phyloP scores from a whole-genome alignment of 2,113 vertebrate genomes.

The Columba livia region DNA sequence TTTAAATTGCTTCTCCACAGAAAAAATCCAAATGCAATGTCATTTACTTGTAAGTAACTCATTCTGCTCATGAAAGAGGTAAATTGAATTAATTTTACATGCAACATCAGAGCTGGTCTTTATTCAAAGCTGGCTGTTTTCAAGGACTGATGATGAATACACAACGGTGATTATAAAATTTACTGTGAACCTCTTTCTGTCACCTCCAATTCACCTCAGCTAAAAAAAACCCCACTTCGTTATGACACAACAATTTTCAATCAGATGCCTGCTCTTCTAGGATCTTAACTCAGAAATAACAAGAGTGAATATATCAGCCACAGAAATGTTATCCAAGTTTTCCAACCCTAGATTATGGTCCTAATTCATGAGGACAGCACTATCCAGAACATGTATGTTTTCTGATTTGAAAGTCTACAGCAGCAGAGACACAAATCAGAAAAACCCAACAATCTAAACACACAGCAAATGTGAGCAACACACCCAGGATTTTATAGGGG shows the following conservation, averaged over 20 bases:
- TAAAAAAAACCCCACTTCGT: not conserved
- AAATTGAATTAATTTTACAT: not conserved
- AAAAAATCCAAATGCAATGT: not conserved
- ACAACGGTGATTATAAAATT: not conserved
- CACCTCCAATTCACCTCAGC: not conserved
- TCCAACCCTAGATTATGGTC: not conserved
- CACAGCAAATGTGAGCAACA: not conserved
- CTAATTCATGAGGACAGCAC: not conserved
- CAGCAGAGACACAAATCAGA: not conserved
- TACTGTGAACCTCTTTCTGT: not conserved
- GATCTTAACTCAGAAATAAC: not conserved
- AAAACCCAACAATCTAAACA: not conserved
- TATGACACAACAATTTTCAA: not conserved
- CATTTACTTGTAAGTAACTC: not conserved
- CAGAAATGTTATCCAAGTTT: not conserved
- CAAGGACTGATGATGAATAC: not conserved
- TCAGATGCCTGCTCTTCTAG: not conserved
- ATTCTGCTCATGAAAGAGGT: not conserved
- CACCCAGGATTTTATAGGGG: not conserved
- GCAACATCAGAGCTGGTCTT: not conserved
- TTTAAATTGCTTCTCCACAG: not conserved
- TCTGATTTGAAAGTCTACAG: not conserved
- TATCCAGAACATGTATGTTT: not conserved
- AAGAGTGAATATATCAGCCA: not conserved
- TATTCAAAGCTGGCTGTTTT: not conserved